Base-by-base conservation (phyloP, 1,140 invertebrate genomes). In the Cherax quadricarinatus region DNA sequence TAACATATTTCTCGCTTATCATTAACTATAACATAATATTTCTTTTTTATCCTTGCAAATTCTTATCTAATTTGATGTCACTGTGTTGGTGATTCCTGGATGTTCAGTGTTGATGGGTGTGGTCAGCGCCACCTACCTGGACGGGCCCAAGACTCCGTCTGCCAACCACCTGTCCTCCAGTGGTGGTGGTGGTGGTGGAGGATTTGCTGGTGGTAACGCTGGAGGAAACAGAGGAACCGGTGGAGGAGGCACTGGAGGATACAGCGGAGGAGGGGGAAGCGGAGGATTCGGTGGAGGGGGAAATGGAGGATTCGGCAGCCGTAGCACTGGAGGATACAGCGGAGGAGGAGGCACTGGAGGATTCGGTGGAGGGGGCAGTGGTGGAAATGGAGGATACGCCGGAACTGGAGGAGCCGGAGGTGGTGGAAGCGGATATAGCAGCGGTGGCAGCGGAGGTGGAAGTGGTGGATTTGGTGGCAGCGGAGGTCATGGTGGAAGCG, bases 311-410 rank as follows among this genome's bases (percentile, higher is more conserved):
- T 21, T 14, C 49, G 51, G 16, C 49, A 18, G 53, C 82, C 21
- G 82, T 1, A 53, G 82, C 4, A 62, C 24, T n/a, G 57, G 82
- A n/a, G 2, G 30, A 41, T 41, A 41, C 2, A 21, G 9, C 14
- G 49, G 30, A 14, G 86, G 85, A 51, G 60, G 86, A 48, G 51
- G 51, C 14, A 60, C 60, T 14, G 73, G 66, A 51, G 91, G 91
- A 66, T 30, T 75, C 70, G 30, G 30, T 41, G 70, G 70, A 24
- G 70, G 70, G 1, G 62, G 62, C 83, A 57, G 83, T 66, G 83
- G 24, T 30, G 83, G 83, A 5, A 14, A 66, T 21, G 83, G 60
- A 12, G 83, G 83, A 70, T 30, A 48, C 62, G 41, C n/a, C 24
- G 83, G 83, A 9, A 48, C 24, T 10, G 12, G 24, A 9, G 83